phyloP scores from a whole-genome alignment of 2,113 vertebrate genomes.

The Desmodus rotundus region DNA sequence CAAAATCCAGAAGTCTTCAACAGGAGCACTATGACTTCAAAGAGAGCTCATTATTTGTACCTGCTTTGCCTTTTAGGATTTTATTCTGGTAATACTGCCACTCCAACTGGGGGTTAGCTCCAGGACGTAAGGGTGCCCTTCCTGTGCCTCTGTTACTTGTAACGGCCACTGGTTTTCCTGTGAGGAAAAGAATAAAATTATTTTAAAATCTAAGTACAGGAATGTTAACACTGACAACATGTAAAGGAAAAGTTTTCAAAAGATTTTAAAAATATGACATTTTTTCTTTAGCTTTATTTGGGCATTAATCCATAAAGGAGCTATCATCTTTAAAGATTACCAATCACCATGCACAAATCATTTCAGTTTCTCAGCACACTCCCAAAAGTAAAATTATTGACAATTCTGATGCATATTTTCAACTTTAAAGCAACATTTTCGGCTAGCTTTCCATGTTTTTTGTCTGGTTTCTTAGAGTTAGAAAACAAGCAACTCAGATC shows the following conservation, averaged over 20 bases:
- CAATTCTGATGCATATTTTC: neutral
- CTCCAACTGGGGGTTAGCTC: conserved; percentile 90
- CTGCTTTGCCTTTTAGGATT: conserved; percentile 83
- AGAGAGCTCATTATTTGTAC: conserved; percentile 78
- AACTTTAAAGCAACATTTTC: neutral
- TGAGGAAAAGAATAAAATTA: conserved; percentile 58
- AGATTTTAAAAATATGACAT: neutral
- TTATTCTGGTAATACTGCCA: conserved; percentile 93
- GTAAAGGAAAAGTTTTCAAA: neutral
- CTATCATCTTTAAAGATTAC: neutral
- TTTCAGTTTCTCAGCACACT: neutral
- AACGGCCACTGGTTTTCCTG: conserved; percentile 96
- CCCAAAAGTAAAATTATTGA: neutral
- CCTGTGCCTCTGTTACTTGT: conserved; percentile 95
- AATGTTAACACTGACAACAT: neutral
- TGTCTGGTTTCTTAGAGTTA: neutral
- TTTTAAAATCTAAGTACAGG: conserved; percentile 40
- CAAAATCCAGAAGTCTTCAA: conserved; percentile 12
- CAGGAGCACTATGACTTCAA: conserved; percentile 2
- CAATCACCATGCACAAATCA: neutral
- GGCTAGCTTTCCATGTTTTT: neutral
- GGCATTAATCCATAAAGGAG: neutral
- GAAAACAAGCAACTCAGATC: neutral
- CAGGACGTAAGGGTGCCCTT: conserved; percentile 84
- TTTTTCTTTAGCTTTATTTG: neutral